Percentiles rank a stretch among this genome's conserved stretches.
These are phyloP conservation scores for Callopanchax toddi DNA, from an alignment of 2,113 vertebrate species.

Conservation along the genomic window DNA sequence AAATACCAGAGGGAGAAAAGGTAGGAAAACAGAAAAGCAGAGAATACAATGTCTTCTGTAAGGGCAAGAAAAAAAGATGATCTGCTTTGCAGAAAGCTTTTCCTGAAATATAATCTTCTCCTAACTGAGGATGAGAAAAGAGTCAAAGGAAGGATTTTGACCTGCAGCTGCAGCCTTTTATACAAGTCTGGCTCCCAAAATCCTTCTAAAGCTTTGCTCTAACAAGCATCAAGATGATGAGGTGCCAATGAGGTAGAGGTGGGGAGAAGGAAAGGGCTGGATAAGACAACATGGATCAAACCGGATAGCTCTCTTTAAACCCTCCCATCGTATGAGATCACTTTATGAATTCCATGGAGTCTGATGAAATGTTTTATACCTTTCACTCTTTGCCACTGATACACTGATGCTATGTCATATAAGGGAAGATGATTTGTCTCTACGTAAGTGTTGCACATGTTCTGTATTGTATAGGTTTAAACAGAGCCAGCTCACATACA, in stretches of 20 bases:
- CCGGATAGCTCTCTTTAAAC: slow-evolving; percentile 44
- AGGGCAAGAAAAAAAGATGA: slow-evolving; percentile 43
- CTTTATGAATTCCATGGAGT: slow-evolving; percentile 53
- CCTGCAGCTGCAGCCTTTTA: slow-evolving; percentile 43
- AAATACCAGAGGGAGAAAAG: too few species aligned
- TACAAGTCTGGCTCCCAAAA: slow-evolving; percentile 34
- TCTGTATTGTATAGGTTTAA: too few species aligned
- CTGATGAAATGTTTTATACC: slow-evolving; percentile 31
- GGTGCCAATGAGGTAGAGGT: slow-evolving; percentile 62
- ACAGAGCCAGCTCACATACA: too few species aligned
- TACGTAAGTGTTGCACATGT: neutral
- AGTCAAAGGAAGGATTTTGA: neutral
- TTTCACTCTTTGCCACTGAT: slow-evolving; percentile 21
- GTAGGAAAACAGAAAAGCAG: slow-evolving; percentile 32
- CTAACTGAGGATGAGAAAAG: slow-evolving; percentile 3
- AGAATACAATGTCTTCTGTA: slow-evolving; percentile 48
- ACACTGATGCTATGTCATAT: slow-evolving; percentile 19
- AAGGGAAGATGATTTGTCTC: neutral
- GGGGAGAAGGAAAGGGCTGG: slow-evolving; percentile 35
- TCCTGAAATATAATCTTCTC: slow-evolving; percentile 53
- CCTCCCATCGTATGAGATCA: slow-evolving; percentile 44
- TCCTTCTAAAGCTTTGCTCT: slow-evolving; percentile 30
- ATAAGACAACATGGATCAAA: slow-evolving; percentile 50
- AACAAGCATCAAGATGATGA: slow-evolving; percentile 56
- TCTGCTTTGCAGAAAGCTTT: slow-evolving; percentile 61